A percentile compares a stretch with the other conserved stretches of the same genome.
phyloP scores from a whole-genome alignment of 1,140 invertebrate species.

The Drosophila pseudoananassae region DNA sequence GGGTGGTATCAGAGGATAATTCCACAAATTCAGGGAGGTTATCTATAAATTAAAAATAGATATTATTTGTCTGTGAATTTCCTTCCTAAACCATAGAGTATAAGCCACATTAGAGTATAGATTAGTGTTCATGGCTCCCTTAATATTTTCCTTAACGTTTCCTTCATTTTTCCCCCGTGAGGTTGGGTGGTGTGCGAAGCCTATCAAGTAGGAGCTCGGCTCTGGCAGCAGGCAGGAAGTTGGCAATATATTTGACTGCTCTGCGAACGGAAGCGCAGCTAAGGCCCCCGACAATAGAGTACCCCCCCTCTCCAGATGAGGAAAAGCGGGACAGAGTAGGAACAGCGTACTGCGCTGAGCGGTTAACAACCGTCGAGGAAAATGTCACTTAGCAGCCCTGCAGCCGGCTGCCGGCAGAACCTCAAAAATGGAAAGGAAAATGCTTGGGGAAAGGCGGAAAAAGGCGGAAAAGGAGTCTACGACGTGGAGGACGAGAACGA shows the following conservation, averaged over 20 bases:
- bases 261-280: constrained; percentile 74
- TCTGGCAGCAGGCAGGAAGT: constrained; percentile 65
- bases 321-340: constrained; percentile 13
- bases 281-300: constrained; percentile 59
- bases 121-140: background rate
- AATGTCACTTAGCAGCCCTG: constrained; percentile 58
- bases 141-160: constrained; percentile 3
- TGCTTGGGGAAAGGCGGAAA: constrained; percentile 25
- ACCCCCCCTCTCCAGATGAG: constrained; percentile 6
- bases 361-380: constrained; percentile 54
- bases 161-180: constrained; percentile 20
- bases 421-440: constrained; percentile 40
- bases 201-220: constrained; percentile 51
- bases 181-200: constrained; percentile 29
- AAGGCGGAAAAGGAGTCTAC: constrained; percentile 10
- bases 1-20: background rate
- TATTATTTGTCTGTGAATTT: no score
- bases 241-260: constrained; percentile 82
- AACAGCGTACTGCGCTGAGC: constrained; percentile 15
- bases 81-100: background rate
- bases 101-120: constrained; percentile 8
- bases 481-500: background rate
- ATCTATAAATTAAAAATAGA: background rate
- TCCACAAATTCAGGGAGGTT: background rate
- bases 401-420: constrained; percentile 35